Percentiles rank a stretch among this genome's conserved stretches.
Evolutionary conservation across 2,888 invertebrate genomes (phyloP).

Genomic region (Blastobasis adustella): DNA sequence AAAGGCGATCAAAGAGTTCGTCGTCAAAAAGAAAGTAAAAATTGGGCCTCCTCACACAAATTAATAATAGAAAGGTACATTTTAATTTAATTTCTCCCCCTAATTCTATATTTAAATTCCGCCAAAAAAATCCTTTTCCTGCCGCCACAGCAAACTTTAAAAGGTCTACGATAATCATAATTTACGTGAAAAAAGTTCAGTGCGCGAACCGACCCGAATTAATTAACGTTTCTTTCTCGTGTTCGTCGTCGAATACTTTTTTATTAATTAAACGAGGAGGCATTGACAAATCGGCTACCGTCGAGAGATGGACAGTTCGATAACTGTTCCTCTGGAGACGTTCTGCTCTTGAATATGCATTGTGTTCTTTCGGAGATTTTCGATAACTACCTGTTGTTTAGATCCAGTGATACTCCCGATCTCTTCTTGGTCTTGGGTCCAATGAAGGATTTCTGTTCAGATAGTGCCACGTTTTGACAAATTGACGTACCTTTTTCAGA

Average conservation of each 20-base stretch:
- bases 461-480: constrained; percentile 69
- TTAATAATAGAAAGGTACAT: constrained; percentile 19
- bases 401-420: constrained; percentile 62
- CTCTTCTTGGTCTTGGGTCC: constrained; percentile 39
- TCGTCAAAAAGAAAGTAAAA: too few relatives aligned
- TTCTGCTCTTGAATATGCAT: constrained; percentile 16
- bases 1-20: too few relatives aligned
- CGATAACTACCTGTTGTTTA: constrained; percentile 30
- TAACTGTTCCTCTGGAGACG: constrained; percentile 37
- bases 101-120: constrained; percentile 23
- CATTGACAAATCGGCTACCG: constrained; percentile 72
- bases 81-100: constrained; percentile 20
- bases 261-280: constrained; percentile 69
- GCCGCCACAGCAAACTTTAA: constrained; percentile 37
- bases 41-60: too few relatives aligned
- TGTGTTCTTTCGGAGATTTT: constrained; percentile 8
- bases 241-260: constrained; percentile 39
- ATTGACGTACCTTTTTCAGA: constrained; percentile 58
- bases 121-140: constrained; percentile 24
- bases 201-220: constrained; percentile 46
- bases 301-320: constrained; percentile 59
- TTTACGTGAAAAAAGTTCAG: constrained; percentile 44
- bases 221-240: constrained; percentile 66
- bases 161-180: constrained; percentile 48
- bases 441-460: constrained; percentile 64